Evolutionary conservation across 2,113 vertebrate genomes (phyloP), one percentile per base, ranked within the genome.

Genomic region (Tachuris rubrigastra): DNA sequence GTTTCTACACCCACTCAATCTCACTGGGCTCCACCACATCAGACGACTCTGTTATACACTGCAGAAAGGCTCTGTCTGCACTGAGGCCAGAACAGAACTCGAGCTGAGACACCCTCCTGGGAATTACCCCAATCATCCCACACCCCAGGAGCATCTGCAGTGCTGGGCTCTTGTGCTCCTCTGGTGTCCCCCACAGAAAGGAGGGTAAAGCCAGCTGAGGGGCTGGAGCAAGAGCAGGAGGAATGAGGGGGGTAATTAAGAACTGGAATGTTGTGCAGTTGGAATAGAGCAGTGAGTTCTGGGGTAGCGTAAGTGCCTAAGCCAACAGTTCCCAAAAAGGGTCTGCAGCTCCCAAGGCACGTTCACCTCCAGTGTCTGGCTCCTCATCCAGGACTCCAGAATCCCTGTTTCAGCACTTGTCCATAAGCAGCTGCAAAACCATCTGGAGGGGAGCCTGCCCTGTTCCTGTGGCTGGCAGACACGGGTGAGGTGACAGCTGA

Each of bases 1-100:
- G 35, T 6, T 75, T n/a, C 56, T 67, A 42, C 3, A 2, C 19
- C 37, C 4, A 2, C 56, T 17, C 4, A 1, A 27, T 41, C 0
- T 0, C 2, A 13, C 44, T 27, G 67, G 55, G 68, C 68, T 87
- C 41, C 62, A 9, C 17, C 18, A 3, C 2, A 0, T 2, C 2
- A 2, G 37, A 2, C 50, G 14, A 42, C 66, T n/a, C 50, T 1
- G 2, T n/a, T 47, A 5, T 6, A 19, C 18, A 21, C 50, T 35
- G 9, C 27, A 28, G 37, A 33, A 47, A 37, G 23, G 20, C 17
- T 72, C 30, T 50, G 25, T 35, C 79, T 74, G 23, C 68, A 2
- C 1, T 0, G 5, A n/a, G 72, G 18, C 47, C 17, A 33, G 63
- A n/a, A 2, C 56, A 53, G 75, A 44, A 6, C 28, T 10, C 3